A percentile compares a stretch with the other conserved stretches of the same genome.
These are phyloP conservation scores for Actinopyga echinites DNA, from an alignment of 53 echinoderm and acorn worm species.

Conservation along the genomic window DNA sequence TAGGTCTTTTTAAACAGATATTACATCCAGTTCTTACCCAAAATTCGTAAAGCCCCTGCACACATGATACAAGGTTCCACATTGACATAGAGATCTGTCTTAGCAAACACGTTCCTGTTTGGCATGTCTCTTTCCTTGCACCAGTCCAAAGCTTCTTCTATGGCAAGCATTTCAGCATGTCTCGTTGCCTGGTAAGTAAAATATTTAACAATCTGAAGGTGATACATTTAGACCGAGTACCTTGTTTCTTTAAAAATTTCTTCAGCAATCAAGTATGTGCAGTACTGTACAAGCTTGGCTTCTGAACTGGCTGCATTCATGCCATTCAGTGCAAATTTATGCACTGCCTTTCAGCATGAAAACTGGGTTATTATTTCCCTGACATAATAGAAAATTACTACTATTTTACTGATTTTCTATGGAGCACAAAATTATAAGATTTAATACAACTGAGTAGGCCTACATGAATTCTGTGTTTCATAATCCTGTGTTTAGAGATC, in stretches of 20 bases:
- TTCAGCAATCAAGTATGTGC: neutral
- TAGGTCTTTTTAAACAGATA: no score
- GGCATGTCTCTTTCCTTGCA: slow-evolving; percentile 24
- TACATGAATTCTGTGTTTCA: no score
- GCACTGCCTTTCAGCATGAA: no score
- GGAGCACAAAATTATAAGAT: no score
- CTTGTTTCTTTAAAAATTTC: neutral
- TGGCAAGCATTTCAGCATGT: slow-evolving; percentile 86
- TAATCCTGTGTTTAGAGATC: no score
- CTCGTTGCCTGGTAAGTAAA: slow-evolving; percentile 67
- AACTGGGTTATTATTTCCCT: no score
- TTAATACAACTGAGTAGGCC: no score
- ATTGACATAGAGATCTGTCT: slow-evolving; percentile 76
- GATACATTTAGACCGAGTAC: neutral
- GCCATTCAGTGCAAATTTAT: no score
- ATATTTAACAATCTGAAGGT: neutral
- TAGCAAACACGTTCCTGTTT: slow-evolving; percentile 43
- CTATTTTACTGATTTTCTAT: no score
- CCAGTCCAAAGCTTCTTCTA: slow-evolving; percentile 76
- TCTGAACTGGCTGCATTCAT: no score
- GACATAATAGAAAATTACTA: no score
- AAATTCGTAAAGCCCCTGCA: slow-evolving; percentile 73
- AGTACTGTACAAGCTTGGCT: neutral
- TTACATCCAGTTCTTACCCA: slow-evolving; percentile 38
- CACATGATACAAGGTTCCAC: slow-evolving; percentile 97